Conservation (phyloP, 2,888 invertebrate genomes). For the Euplexia lucipara region DNA sequence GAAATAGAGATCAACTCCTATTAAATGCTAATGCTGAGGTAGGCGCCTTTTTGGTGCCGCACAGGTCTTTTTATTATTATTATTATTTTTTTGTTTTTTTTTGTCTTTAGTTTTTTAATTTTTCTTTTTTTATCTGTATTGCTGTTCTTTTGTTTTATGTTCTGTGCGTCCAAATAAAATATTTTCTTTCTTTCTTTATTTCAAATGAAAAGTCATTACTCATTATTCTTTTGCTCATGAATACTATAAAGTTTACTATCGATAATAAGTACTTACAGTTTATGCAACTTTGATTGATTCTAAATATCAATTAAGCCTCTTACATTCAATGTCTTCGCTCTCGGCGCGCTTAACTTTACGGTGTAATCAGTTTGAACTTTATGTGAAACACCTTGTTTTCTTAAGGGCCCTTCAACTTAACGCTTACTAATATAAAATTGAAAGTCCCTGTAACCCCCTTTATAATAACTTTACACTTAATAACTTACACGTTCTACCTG, state of each 20-base stretch:
- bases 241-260: background rate
- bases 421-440: slow-evolving; percentile 30
- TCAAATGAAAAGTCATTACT: no score
- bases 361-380: slow-evolving; percentile 77
- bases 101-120: no score
- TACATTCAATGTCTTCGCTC: slow-evolving; percentile 76
- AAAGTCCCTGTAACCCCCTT: slow-evolving; percentile 30
- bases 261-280: background rate
- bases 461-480: slow-evolving; percentile 39
- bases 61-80: no score
- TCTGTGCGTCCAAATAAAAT: no score
- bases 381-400: slow-evolving; percentile 52
- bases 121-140: no score
- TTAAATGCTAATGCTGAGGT: no score
- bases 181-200: no score
- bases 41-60: no score
- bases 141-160: no score
- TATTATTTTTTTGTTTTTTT: no score
- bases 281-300: slow-evolving; percentile 66
- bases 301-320: slow-evolving; percentile 72
- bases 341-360: slow-evolving; percentile 76
- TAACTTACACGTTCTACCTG: slow-evolving; percentile 7
- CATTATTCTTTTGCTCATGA: background rate
- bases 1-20: no score
- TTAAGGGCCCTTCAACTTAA: slow-evolving; percentile 52